Percentiles rank a stretch among this genome's conserved stretches.
phyloP scores from a whole-genome alignment of 2,888 invertebrate genomes.

The Tachina grossa region DNA sequence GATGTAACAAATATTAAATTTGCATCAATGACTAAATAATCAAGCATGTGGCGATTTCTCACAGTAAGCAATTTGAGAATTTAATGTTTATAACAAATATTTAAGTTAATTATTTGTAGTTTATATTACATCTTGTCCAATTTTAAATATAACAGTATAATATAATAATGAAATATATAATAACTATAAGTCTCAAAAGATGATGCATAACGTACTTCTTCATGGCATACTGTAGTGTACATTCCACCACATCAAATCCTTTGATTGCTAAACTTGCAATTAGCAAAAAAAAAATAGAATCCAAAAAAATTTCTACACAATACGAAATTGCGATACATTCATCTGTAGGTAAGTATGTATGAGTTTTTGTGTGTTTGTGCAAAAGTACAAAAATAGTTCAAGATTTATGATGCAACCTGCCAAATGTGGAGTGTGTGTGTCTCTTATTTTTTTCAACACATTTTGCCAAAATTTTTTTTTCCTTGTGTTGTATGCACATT shows the following conservation, averaged over 20 bases:
- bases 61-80: too few species aligned
- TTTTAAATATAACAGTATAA: too few species aligned
- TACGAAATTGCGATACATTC: conserved; percentile 1
- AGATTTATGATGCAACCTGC: conserved; percentile 66
- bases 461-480: conserved; percentile 45
- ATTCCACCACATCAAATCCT: conserved; percentile 12
- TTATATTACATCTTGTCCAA: too few species aligned
- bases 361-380: background rate
- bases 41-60: too few species aligned
- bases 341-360: conserved; percentile 2
- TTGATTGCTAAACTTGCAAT: conserved; percentile 34
- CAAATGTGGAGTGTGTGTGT: conserved; percentile 57
- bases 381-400: conserved; percentile 39
- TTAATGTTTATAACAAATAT: too few species aligned
- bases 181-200: too few species aligned
- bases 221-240: background rate
- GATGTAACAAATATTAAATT: too few species aligned
- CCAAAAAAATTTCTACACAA: conserved; percentile 40
- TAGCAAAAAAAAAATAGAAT: conserved; percentile 13
- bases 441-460: conserved; percentile 25
- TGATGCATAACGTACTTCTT: too few species aligned
- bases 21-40: too few species aligned
- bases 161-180: too few species aligned
- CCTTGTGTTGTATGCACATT: conserved; percentile 34
- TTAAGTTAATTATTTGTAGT: too few species aligned